A percentile compares a stretch with the other conserved stretches of the same genome.
Conservation (phyloP, 1,140 invertebrate genomes). For the Drosophila hydei region DNA sequence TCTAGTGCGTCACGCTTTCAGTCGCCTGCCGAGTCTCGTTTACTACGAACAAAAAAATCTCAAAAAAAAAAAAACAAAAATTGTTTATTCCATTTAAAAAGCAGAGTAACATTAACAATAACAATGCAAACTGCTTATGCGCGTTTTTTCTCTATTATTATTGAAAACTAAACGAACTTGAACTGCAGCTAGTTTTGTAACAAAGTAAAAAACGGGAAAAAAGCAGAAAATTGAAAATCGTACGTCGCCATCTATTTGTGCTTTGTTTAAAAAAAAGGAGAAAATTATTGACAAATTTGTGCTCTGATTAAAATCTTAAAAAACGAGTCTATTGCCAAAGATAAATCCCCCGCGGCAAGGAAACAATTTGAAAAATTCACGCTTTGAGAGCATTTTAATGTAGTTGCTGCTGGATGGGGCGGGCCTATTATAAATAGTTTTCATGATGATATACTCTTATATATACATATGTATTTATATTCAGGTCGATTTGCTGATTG, state of each 20-base stretch:
- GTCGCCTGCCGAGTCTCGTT: conserved; percentile 62
- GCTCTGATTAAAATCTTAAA: conserved; percentile 69
- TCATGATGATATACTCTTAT: conserved; percentile 39
- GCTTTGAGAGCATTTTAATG: conserved; percentile 62
- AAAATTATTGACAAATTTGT: conserved; percentile 76
- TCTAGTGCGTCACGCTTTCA: conserved; percentile 66
- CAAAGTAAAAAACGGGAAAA: conserved; percentile 17
- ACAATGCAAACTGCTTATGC: conserved; percentile 32
- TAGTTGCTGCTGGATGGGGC: conserved; percentile 33
- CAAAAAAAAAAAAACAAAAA: conserved; percentile 25
- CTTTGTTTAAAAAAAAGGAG: conserved; percentile 44
- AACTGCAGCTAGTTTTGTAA: conserved; percentile 63
- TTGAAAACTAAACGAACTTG: conserved; percentile 59
- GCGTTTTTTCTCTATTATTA: conserved; percentile 29
- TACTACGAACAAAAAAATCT: conserved; percentile 53
- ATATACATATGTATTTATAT: conserved; percentile 28
- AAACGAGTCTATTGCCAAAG: conserved; percentile 21
- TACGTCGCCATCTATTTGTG: too few relatives aligned
- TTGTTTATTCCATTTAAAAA: conserved; percentile 54
- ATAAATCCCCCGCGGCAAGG: conserved; percentile 15
- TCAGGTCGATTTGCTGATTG: conserved; percentile 65
- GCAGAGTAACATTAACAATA: conserved; percentile 54
- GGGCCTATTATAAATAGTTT: conserved; percentile 61
- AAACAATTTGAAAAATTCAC: conserved; percentile 58
- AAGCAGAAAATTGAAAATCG: conserved; percentile 48